phyloP scores from a whole-genome alignment of 2,113 vertebrate species.

The Arizona elegans region DNA sequence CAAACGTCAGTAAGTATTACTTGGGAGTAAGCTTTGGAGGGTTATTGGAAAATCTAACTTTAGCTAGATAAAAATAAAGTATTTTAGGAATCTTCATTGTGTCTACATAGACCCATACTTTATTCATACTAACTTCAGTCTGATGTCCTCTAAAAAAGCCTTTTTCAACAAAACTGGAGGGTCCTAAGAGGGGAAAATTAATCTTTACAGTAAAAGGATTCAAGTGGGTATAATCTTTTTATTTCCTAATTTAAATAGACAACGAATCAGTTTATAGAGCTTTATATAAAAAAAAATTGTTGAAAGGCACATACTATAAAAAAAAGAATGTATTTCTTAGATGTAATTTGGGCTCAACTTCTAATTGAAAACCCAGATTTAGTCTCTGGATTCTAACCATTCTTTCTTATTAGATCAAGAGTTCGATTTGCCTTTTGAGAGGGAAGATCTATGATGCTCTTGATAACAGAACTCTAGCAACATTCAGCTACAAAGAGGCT shows the following conservation, averaged over 20 bases:
- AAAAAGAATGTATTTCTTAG: constrained; percentile 18
- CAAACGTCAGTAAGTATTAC: constrained; percentile 82
- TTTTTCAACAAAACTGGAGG: not conserved
- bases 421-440: constrained; percentile 94
- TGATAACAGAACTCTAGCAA: constrained; percentile 92
- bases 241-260: not conserved
- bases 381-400: constrained; percentile 56
- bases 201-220: not conserved
- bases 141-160: not conserved
- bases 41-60: not conserved
- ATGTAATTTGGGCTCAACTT: constrained; percentile 50
- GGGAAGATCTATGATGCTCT: constrained; percentile 98
- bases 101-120: not conserved
- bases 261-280: not conserved
- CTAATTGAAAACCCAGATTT: constrained; percentile 45
- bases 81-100: not conserved
- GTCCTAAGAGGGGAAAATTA: not conserved
- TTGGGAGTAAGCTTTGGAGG: not conserved
- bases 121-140: not conserved
- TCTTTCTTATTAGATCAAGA: constrained; percentile 84
- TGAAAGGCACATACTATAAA: constrained; percentile 34
- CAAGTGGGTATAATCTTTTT: not conserved
- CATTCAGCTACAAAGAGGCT: constrained; percentile 97
- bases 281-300: not conserved
- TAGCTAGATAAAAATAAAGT: not conserved